A percentile compares a stretch with the other conserved stretches of the same genome.
Evolutionary conservation across 2,113 vertebrate species (phyloP).

Genomic region (Himantopus leucocephalus): DNA sequence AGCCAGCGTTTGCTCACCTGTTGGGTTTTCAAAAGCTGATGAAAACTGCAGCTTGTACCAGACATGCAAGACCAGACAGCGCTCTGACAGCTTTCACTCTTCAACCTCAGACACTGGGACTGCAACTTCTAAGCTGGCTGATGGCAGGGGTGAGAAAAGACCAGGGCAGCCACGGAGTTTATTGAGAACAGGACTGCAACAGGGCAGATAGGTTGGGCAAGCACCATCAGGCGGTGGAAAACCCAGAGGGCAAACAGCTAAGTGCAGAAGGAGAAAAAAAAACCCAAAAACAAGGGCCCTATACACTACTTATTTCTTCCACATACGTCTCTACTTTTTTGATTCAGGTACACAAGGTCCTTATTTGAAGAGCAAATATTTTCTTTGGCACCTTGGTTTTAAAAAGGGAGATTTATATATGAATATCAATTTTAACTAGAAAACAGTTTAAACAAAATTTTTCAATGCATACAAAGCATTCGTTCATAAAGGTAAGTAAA

Average conservation of each 20-base stretch:
- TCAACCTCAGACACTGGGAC: background rate
- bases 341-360: background rate
- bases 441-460: background rate
- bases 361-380: conserved; percentile 22
- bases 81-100: background rate
- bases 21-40: background rate
- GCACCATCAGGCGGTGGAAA: background rate
- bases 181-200: background rate
- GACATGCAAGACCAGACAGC: background rate
- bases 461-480: background rate
- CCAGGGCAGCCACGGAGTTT: background rate
- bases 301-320: background rate
- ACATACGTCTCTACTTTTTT: background rate
- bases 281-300: background rate
- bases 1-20: background rate
- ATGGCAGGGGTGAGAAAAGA: background rate
- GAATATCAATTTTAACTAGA: background rate
- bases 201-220: background rate
- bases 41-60: background rate
- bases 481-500: background rate
- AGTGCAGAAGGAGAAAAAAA: background rate
- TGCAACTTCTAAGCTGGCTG: background rate
- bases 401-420: background rate
- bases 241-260: background rate
- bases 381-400: conserved; percentile 38